phyloP scores from a whole-genome alignment of 2,113 vertebrate species.

The Microtus pennsylvanicus region DNA sequence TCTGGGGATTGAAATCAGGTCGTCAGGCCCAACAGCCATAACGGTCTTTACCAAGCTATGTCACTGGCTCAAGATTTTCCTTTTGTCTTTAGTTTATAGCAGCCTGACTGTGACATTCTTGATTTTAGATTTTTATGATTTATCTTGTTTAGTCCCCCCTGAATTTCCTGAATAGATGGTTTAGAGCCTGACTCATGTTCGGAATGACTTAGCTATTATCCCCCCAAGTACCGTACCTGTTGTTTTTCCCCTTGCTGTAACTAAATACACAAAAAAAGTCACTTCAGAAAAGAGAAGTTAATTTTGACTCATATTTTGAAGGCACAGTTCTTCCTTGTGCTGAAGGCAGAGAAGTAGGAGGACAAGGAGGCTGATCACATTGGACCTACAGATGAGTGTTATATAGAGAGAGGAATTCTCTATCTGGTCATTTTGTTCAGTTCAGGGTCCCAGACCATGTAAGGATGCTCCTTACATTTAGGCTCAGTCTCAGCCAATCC shows the following conservation, averaged over 20 bases:
- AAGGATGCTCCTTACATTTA: neutral
- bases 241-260: neutral
- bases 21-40: neutral
- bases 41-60: neutral
- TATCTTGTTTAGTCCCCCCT: neutral
- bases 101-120: neutral
- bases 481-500: neutral
- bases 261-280: neutral
- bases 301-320: neutral
- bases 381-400: neutral
- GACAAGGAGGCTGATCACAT: neutral
- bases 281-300: neutral
- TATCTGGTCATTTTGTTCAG: neutral
- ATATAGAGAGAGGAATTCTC: neutral
- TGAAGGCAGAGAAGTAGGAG: neutral
- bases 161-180: neutral
- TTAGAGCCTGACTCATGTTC: neutral
- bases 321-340: neutral
- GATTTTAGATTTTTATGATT: neutral
- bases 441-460: neutral
- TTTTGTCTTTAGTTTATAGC: neutral
- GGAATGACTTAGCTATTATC: neutral
- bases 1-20: neutral
- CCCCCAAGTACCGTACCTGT: neutral
- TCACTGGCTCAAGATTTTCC: too few species aligned